A percentile compares a stretch with the other conserved stretches of the same genome.
phyloP scores from a whole-genome alignment of 2,888 invertebrate species.

The Ligdia adustata region DNA sequence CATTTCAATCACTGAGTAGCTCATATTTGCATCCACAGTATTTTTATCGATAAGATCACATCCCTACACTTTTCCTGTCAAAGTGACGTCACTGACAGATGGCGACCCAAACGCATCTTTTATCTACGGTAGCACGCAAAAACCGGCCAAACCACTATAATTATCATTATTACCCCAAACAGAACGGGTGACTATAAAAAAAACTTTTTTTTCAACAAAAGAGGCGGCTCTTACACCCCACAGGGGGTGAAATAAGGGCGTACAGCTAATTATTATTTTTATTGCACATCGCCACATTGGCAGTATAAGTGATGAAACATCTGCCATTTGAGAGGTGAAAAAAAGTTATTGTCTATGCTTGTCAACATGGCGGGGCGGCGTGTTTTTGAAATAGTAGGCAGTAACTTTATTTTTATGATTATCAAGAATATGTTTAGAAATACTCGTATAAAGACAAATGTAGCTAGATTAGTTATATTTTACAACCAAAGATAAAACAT shows the following conservation, averaged over 20 bases:
- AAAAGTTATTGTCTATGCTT: conserved; percentile 54
- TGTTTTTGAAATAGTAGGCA: conserved; percentile 7
- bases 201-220: conserved; percentile 42
- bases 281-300: conserved; percentile 46
- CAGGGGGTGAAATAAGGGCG: conserved; percentile 48
- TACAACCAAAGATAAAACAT: no score
- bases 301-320: conserved; percentile 58
- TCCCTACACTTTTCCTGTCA: no score
- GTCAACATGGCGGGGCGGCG: conserved; percentile 42
- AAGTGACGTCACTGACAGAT: conserved; percentile 30
- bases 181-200: conserved; percentile 46
- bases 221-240: conserved; percentile 50
- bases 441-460: neutral
- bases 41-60: no score
- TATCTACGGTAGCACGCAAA: conserved; percentile 38
- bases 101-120: conserved; percentile 30
- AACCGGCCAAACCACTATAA: conserved; percentile 55
- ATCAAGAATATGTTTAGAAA: neutral
- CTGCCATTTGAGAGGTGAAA: conserved; percentile 57
- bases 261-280: conserved; percentile 55
- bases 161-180: conserved; percentile 62
- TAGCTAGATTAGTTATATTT: no score
- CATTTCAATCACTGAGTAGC: no score
- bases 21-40: no score
- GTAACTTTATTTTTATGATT: neutral